Percentiles rank a stretch among this genome's conserved stretches.
Conservation (phyloP, 2,888 invertebrate genomes). For the Geophilus truncorum region DNA sequence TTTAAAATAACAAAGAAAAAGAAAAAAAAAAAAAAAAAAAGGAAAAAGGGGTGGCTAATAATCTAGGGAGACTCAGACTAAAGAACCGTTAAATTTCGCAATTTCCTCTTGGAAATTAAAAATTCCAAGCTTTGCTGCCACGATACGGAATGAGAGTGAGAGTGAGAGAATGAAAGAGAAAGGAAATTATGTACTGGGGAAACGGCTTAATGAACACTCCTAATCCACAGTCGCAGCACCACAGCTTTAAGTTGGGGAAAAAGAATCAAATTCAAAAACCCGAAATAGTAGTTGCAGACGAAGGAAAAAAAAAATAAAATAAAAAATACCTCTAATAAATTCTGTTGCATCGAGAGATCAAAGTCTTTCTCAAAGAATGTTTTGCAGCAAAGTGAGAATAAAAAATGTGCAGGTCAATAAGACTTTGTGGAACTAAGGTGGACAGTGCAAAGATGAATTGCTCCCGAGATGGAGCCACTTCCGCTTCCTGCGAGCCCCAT, state of each 20-base stretch:
- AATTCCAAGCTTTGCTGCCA: conserved; percentile 31
- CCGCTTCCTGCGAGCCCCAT: conserved; percentile 12
- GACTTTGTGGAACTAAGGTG: neutral
- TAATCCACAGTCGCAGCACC: conserved; percentile 9
- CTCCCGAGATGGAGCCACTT: conserved; percentile 25
- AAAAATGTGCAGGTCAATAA: neutral
- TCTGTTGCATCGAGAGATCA: neutral
- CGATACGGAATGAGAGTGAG: conserved; percentile 27
- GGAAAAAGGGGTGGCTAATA: neutral
- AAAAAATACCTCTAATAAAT: neutral
- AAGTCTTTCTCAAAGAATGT: neutral
- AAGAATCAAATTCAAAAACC: neutral
- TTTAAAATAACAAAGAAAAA: neutral
- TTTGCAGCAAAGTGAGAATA: neutral
- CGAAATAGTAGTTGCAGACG: neutral
- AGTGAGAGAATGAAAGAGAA: neutral
- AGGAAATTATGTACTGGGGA: conserved; percentile 31
- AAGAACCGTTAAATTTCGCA: conserved; percentile 34
- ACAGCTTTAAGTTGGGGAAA: neutral
- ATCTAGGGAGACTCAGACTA: neutral
- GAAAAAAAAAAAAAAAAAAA: conserved; percentile 22
- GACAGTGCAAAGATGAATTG: conserved; percentile 24
- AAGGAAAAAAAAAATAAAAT: neutral
- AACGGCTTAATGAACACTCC: conserved; percentile 9
- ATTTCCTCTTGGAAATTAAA: conserved; percentile 36